These are phyloP conservation scores for Lepetodrilus schrolli DNA, from an alignment of 2,888 invertebrate species.

Conservation along the genomic window DNA sequence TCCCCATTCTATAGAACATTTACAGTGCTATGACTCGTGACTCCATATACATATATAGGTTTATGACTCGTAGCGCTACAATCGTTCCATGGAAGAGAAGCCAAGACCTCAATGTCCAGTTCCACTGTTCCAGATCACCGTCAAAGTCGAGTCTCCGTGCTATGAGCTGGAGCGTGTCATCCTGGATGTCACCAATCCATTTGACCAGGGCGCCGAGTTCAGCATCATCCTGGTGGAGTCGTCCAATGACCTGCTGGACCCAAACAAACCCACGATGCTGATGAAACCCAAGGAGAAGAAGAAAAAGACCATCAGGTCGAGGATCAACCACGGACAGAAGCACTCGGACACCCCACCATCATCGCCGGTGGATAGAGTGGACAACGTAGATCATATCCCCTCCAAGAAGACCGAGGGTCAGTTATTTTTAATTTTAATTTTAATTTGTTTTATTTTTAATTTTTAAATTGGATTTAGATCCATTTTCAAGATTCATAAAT, in stretches of 20 bases:
- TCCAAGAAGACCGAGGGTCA: not conserved
- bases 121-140: slow-evolving; percentile 60
- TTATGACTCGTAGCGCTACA: too few species aligned
- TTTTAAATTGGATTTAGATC: too few species aligned
- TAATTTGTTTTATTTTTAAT: too few species aligned
- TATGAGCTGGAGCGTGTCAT: slow-evolving; percentile 69
- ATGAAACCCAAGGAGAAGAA: slow-evolving; percentile 57
- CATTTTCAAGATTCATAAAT: too few species aligned
- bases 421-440: not conserved
- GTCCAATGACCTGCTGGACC: slow-evolving; percentile 51
- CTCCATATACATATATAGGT: too few species aligned
- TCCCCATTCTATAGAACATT: too few species aligned
- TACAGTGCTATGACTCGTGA: too few species aligned
- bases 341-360: slow-evolving; percentile 59
- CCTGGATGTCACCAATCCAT: slow-evolving; percentile 71
- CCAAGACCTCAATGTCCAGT: too few species aligned
- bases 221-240: slow-evolving; percentile 70
- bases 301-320: slow-evolving; percentile 57
- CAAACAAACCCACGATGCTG: slow-evolving; percentile 46
- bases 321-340: slow-evolving; percentile 64
- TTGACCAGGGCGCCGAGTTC: slow-evolving; percentile 70
- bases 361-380: too few species aligned
- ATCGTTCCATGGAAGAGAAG: too few species aligned
- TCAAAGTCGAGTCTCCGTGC: slow-evolving; percentile 71
- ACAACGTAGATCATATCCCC: slow-evolving; percentile 23